These are phyloP conservation scores for Campylomormyrus tamandua DNA, from an alignment of 2,113 vertebrate species.

Conservation along the genomic window DNA sequence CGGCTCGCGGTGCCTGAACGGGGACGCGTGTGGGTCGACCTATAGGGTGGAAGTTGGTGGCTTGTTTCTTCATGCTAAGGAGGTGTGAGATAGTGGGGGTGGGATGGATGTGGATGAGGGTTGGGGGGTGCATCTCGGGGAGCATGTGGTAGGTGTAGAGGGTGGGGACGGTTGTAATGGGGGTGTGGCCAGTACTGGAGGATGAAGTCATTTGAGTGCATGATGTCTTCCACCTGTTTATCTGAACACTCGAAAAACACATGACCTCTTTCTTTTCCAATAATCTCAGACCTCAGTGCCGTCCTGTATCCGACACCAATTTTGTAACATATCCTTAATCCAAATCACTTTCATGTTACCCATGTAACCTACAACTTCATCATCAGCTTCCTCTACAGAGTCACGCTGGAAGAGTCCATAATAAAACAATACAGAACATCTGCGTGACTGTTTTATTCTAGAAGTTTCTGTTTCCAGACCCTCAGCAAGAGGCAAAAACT, in stretches of 20 bases:
- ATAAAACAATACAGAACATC: background rate
- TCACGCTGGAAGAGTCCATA: background rate
- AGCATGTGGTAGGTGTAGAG: background rate
- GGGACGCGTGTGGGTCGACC: background rate
- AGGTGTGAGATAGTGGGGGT: background rate
- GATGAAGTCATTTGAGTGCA: background rate
- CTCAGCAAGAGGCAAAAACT: background rate
- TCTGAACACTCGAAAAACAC: background rate
- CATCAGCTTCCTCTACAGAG: background rate
- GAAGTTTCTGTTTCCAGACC: background rate
- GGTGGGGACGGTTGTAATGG: background rate
- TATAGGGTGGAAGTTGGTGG: background rate
- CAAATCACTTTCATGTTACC: background rate
- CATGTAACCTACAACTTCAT: background rate
- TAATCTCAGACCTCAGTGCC: background rate
- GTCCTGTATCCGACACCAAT: background rate
- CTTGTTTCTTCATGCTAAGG: background rate
- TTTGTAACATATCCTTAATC: background rate
- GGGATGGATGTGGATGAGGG: background rate
- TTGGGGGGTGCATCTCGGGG: background rate
- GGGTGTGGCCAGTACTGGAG: background rate
- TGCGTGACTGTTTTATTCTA: background rate
- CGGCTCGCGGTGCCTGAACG: background rate
- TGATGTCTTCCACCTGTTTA: background rate
- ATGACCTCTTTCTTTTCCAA: background rate